These are phyloP conservation scores for Poeciliopsis turneri DNA, from an alignment of 2,797 vertebrate genomes.

Conservation along the genomic window DNA sequence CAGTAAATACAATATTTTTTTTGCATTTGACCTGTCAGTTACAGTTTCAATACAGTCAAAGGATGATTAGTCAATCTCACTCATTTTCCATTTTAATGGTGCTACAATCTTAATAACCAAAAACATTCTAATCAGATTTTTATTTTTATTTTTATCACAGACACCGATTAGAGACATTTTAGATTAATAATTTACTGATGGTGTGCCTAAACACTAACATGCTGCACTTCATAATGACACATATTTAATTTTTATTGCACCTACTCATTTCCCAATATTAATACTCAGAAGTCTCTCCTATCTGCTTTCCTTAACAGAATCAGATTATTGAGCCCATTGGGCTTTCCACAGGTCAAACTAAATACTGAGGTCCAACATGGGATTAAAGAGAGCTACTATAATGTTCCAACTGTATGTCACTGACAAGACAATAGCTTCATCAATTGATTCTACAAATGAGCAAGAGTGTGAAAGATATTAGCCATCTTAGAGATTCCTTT, in stretches of 20 bases:
- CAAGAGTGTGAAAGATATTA: not conserved
- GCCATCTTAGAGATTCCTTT: not conserved
- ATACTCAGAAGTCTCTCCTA: not conserved
- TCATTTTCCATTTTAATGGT: not conserved
- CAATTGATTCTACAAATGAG: not conserved
- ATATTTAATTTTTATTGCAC: not conserved
- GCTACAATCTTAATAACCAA: not conserved
- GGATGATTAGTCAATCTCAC: not conserved
- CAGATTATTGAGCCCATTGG: not conserved
- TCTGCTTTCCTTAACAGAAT: not conserved
- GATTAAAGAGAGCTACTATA: not conserved
- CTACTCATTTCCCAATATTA: not conserved
- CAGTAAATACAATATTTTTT: not conserved
- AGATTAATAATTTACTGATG: not conserved
- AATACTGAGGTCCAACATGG: not conserved
- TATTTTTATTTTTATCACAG: not conserved
- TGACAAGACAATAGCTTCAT: not conserved
- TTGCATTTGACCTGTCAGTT: not conserved
- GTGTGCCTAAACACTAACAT: not conserved
- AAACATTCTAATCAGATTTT: not conserved
- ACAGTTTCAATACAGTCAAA: not conserved
- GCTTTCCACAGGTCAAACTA: not conserved
- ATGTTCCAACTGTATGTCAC: not conserved
- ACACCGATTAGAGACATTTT: not conserved
- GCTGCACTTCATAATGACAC: not conserved